These are phyloP conservation scores for Acronicta psi DNA, from an alignment of 2,888 invertebrate genomes.

Conservation along the genomic window DNA sequence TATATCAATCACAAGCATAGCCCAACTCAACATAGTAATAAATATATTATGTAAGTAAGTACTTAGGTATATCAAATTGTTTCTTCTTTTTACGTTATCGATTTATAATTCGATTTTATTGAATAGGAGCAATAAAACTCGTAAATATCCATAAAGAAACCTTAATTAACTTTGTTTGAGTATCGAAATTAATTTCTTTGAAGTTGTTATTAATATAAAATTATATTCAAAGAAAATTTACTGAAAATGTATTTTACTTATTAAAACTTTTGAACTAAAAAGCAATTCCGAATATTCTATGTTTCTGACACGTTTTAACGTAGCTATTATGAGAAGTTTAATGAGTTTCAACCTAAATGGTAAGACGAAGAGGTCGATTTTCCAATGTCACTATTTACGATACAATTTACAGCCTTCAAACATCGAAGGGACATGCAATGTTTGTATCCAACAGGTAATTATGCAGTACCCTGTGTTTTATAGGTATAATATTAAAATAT, in stretches of 20 bases:
- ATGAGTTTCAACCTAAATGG: constrained; percentile 30
- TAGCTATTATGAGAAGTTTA: constrained; percentile 30
- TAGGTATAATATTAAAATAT: constrained; percentile 2
- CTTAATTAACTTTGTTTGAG: background rate
- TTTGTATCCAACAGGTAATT: constrained; percentile 29
- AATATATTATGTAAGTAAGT: too few relatives aligned
- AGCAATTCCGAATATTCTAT: constrained; percentile 40
- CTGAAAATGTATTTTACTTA: constrained; percentile 11
- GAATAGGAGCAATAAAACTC: too few relatives aligned
- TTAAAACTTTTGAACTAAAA: constrained; percentile 27
- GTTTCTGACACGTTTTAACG: constrained; percentile 41
- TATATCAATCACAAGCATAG: too few relatives aligned
- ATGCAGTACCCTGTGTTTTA: constrained; percentile 12
- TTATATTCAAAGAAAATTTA: constrained; percentile 19
- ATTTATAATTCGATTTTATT: too few relatives aligned
- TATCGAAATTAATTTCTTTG: background rate
- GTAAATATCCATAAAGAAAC: too few relatives aligned
- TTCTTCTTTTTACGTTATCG: too few relatives aligned
- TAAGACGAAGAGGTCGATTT: constrained; percentile 24
- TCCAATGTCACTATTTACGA: constrained; percentile 10
- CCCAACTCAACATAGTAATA: too few relatives aligned
- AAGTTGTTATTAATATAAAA: constrained; percentile 11
- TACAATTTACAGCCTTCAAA: constrained; percentile 18
- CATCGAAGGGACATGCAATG: constrained; percentile 21
- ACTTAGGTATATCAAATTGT: too few relatives aligned